These are phyloP conservation scores for Neogobius melanostomus DNA, from an alignment of 2,113 vertebrate species.

Conservation along the genomic window DNA sequence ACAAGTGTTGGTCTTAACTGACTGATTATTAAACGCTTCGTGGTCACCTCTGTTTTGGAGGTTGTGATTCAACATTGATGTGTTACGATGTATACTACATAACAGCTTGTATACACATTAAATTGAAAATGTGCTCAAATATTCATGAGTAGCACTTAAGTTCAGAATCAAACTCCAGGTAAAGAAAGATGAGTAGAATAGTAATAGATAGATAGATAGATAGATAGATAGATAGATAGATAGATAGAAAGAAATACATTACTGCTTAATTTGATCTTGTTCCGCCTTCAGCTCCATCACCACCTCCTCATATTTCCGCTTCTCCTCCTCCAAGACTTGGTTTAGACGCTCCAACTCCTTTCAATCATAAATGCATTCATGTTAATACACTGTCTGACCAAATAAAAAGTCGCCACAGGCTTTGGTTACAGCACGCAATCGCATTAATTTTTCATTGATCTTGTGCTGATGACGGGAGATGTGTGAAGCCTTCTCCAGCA, in stretches of 20 bases:
- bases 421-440: too few relatives aligned
- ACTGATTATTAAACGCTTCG: too few relatives aligned
- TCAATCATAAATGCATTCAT: neutral
- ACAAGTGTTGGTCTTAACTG: too few relatives aligned
- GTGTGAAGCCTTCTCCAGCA: too few relatives aligned
- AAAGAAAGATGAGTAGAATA: too few relatives aligned
- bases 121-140: neutral
- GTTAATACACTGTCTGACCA: neutral
- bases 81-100: neutral
- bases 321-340: conserved; percentile 92
- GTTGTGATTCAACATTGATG: too few relatives aligned
- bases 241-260: neutral
- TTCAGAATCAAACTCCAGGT: neutral
- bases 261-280: conserved; percentile 94
- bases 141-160: neutral
- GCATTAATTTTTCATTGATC: too few relatives aligned
- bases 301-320: conserved; percentile 92
- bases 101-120: neutral
- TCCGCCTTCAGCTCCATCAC: conserved; percentile 89
- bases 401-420: too few relatives aligned
- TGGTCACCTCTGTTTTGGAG: too few relatives aligned
- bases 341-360: conserved; percentile 93
- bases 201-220: too few relatives aligned
- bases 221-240: too few relatives aligned
- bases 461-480: too few relatives aligned